Evolutionary conservation across 2,888 invertebrate species (phyloP).

Genomic region (Phengaris arion): DNA sequence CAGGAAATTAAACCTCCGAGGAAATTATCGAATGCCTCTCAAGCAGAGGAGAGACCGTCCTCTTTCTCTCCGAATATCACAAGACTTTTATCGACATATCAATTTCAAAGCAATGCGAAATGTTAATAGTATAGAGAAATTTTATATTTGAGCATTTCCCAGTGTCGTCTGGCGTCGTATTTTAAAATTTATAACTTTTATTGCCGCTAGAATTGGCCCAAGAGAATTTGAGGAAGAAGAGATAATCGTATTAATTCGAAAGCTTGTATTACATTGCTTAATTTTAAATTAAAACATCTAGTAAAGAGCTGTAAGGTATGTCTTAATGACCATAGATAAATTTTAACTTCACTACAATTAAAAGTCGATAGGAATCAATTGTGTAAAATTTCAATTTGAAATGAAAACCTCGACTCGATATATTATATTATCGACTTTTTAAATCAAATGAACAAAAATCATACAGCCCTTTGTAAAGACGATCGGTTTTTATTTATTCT

Average conservation of each 20-base stretch:
- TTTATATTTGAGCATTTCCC: constrained; percentile 19
- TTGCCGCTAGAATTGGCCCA: constrained; percentile 8
- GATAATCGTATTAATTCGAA: constrained; percentile 31
- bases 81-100: constrained; percentile 31
- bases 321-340: no score
- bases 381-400: not conserved
- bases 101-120: constrained; percentile 22
- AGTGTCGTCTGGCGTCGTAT: constrained; percentile 11
- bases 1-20: constrained; percentile 79
- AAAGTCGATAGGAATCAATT: no score
- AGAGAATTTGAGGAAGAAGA: constrained; percentile 14
- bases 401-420: not conserved
- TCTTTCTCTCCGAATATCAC: constrained; percentile 49
- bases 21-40: constrained; percentile 74
- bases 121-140: constrained; percentile 25
- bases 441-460: not conserved
- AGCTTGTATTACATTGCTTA: constrained; percentile 33
- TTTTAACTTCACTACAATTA: not conserved
- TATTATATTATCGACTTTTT: no score
- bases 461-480: not conserved
- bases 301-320: no score
- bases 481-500: constrained; percentile 6
- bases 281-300: not conserved
- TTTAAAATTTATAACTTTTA: constrained; percentile 21
- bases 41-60: constrained; percentile 63